Conservation (phyloP, 2,888 invertebrate genomes). For the Leptinotarsa haldemani region DNA sequence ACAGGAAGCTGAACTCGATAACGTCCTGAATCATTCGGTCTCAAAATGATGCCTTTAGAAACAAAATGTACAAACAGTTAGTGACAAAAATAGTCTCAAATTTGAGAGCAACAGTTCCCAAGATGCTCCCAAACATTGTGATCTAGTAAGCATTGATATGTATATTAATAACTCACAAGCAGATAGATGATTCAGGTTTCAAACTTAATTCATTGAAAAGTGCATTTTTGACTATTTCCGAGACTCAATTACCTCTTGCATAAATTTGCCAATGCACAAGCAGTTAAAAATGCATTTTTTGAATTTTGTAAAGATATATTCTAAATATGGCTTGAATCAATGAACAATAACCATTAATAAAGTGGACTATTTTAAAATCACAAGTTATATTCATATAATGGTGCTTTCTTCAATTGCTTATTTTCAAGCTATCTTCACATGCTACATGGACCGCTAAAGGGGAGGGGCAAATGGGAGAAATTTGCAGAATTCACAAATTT, state of each 20-base stretch:
- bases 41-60: constrained; percentile 32
- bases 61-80: constrained; percentile 38
- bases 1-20: constrained; percentile 40
- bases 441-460: constrained; percentile 65
- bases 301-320: constrained; percentile 53
- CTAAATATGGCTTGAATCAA: constrained; percentile 58
- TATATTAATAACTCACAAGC: constrained; percentile 37
- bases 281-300: constrained; percentile 52
- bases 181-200: constrained; percentile 45
- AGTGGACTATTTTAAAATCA: constrained; percentile 58
- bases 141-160: constrained; percentile 28
- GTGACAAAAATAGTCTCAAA: constrained; percentile 27
- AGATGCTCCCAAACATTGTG: constrained; percentile 50
- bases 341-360: constrained; percentile 56
- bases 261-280: constrained; percentile 49
- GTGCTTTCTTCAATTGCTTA: constrained; percentile 67
- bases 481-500: constrained; percentile 62
- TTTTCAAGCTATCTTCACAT: constrained; percentile 67
- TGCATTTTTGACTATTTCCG: constrained; percentile 48
- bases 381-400: constrained; percentile 60
- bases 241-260: constrained; percentile 26
- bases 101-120: constrained; percentile 54
- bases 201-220: constrained; percentile 50
- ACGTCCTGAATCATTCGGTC: constrained; percentile 39
- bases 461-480: constrained; percentile 65